Evolutionary conservation across 2,888 invertebrate species (phyloP).

Genomic region (Apoderus coryli): DNA sequence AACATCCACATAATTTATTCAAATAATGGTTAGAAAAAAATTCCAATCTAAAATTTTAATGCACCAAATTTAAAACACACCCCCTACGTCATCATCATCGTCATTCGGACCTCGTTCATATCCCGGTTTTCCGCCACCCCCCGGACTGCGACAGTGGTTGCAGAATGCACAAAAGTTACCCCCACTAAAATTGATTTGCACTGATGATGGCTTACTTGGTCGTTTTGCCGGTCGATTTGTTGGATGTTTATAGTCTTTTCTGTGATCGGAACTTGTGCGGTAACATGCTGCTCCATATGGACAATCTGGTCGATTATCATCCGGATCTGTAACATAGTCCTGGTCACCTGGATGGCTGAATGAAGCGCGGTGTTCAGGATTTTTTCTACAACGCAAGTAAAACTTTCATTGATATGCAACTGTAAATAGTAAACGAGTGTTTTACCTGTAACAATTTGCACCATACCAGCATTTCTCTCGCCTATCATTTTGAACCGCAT

Average conservation of each 20-base stretch:
- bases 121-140: slow-evolving; percentile 13
- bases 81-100: too few relatives aligned
- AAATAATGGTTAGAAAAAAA: too few relatives aligned
- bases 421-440: too few relatives aligned
- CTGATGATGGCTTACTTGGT: slow-evolving; percentile 15
- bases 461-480: too few relatives aligned
- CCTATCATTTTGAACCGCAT: too few relatives aligned
- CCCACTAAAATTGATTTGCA: slow-evolving; percentile 11
- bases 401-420: too few relatives aligned
- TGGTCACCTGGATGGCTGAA: slow-evolving; percentile 50
- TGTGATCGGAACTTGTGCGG: slow-evolving; percentile 42
- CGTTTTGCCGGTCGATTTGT: slow-evolving; percentile 17
- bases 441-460: too few relatives aligned
- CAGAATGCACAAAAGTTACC: slow-evolving; percentile 17
- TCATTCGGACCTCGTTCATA: slow-evolving; percentile 20
- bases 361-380: slow-evolving; percentile 40
- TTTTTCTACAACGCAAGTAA: too few relatives aligned
- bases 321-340: slow-evolving; percentile 38
- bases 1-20: too few relatives aligned
- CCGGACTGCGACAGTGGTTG: slow-evolving; percentile 15
- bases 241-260: slow-evolving; percentile 37
- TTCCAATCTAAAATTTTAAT: too few relatives aligned
- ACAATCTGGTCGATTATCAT: slow-evolving; percentile 37
- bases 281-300: slow-evolving; percentile 43
- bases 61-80: too few relatives aligned